Base-by-base conservation (phyloP, 1,140 invertebrate genomes). In the Campoletis sonorensis region DNA sequence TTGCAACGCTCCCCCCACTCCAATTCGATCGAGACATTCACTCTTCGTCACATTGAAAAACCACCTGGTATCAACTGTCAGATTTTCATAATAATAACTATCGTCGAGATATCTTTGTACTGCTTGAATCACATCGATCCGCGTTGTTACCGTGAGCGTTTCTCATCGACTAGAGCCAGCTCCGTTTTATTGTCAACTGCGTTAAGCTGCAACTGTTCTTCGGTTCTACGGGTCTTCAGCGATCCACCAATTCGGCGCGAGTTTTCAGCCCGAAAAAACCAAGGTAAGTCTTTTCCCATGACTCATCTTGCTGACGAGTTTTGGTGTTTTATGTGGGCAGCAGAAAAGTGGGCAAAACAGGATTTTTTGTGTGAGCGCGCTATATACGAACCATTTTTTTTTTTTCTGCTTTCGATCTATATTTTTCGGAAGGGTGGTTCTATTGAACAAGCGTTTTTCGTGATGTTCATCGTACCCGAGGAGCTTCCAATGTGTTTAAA, bases 191-290 rank as follows among this genome's bases (percentile, higher is more conserved):
- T 27, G 51, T 68, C 37, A 70, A 81, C 49, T 77, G 51, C 58
- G 26, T 76, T 68, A 90, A 90, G 80, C 90, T 91, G 89, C 90
- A 91, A 90, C 85, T 91, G 84, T 90, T 91, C 83, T 91, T 92
- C 83, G 88, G 89, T 70, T 88, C 85, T 84, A 88, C 86, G 85
- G 87, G 84, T 89, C 86, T 87, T 86, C 84, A 90, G 87, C 85
- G 85, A 85, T 84, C 84, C 84, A 81, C 68, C 54, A 79, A 68
- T 79, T 75, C 79, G 79, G 54, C 61, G 76, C 76, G 72, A 80
- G 73, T 77, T 51, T 61, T 18, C 37, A 84, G 80, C n/a, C 37
- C 83, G 72, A 77, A 73, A 27, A 88, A 87, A 84, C 87, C 87
- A 87, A 90, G 89, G 90, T 91, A 88, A 90, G 89, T 87, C 72